Evolutionary conservation across 2,888 invertebrate species (phyloP).

Genomic region (Venustoraphidia nigricollis): DNA sequence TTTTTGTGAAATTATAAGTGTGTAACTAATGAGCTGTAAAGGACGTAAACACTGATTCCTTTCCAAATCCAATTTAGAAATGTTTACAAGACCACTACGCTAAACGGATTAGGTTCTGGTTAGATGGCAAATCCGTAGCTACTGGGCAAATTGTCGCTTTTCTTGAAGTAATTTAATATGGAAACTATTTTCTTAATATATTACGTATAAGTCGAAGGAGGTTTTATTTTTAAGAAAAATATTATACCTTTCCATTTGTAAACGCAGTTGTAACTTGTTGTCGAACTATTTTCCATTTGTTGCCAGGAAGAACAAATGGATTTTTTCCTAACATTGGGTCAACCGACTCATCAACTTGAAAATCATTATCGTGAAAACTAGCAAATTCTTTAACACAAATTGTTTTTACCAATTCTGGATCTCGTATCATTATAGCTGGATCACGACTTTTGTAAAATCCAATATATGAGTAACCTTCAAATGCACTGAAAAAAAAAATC

Average conservation of each 20-base stretch:
- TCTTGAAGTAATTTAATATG: too few relatives aligned
- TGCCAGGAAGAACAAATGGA: conserved; percentile 25
- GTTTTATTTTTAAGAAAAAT: background rate
- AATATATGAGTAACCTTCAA: conserved; percentile 15
- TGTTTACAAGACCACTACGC: too few relatives aligned
- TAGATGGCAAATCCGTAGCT: too few relatives aligned
- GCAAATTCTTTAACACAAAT: conserved; percentile 21
- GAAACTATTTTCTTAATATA: background rate
- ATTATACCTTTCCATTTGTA: conserved; percentile 23
- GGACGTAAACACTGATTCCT: too few relatives aligned
- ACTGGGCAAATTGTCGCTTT: too few relatives aligned
- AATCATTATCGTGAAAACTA: conserved; percentile 15
- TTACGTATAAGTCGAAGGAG: background rate
- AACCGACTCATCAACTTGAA: conserved; percentile 20
- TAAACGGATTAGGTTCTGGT: too few relatives aligned
- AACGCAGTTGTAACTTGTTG: conserved; percentile 29
- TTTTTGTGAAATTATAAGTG: background rate
- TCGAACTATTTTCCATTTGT: conserved; percentile 29
- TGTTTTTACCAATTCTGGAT: conserved; percentile 20
- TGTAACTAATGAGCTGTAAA: too few relatives aligned
- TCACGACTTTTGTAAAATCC: conserved; percentile 19
- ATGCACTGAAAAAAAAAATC: conserved; percentile 4
- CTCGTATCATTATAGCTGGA: conserved; percentile 18
- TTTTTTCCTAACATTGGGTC: conserved; percentile 27
- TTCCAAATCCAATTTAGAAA: too few relatives aligned